Evolutionary conservation across 2,888 invertebrate genomes (phyloP).

Genomic region (Drosophila anomelani): DNA sequence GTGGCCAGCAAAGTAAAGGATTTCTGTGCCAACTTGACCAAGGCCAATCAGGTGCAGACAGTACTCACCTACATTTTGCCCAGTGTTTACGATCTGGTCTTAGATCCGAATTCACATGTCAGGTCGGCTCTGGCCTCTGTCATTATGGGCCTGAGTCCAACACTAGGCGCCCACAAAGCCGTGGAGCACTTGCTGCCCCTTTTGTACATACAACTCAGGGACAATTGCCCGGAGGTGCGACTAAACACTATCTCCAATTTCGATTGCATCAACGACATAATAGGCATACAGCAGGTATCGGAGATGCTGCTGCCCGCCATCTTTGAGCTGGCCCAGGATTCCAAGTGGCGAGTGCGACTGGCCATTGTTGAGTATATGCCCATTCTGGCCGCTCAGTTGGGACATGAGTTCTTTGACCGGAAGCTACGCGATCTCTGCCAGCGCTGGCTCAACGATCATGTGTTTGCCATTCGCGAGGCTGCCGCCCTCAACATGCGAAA

Average conservation of each 20-base stretch:
- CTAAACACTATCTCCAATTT: slow-evolving; percentile 99
- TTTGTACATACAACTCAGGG: slow-evolving; percentile 97
- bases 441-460: slow-evolving; percentile 99
- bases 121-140: slow-evolving; percentile 99
- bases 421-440: slow-evolving; percentile 98
- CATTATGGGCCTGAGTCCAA: slow-evolving; percentile 99
- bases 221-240: slow-evolving; percentile 99
- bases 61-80: slow-evolving; percentile 98
- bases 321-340: slow-evolving; percentile 98
- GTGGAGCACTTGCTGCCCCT: slow-evolving; percentile 98
- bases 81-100: slow-evolving; percentile 98
- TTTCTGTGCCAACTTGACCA: slow-evolving; percentile 97
- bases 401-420: slow-evolving; percentile 99
- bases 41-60: slow-evolving; percentile 94
- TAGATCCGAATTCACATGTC: slow-evolving; percentile 99
- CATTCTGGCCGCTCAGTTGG: slow-evolving; percentile 97
- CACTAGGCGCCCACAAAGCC: slow-evolving; percentile 98
- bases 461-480: slow-evolving; percentile 99
- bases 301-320: slow-evolving; percentile 98
- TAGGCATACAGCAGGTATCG: slow-evolving; percentile 92
- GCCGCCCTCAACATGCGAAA: slow-evolving; percentile 98
- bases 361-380: slow-evolving; percentile 99
- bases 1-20: slow-evolving; percentile 98
- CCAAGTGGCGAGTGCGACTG: slow-evolving; percentile 98
- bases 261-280: slow-evolving; percentile 99